These are phyloP conservation scores for Bombus ignitus DNA, from an alignment of 1,140 invertebrate genomes.

Conservation along the genomic window DNA sequence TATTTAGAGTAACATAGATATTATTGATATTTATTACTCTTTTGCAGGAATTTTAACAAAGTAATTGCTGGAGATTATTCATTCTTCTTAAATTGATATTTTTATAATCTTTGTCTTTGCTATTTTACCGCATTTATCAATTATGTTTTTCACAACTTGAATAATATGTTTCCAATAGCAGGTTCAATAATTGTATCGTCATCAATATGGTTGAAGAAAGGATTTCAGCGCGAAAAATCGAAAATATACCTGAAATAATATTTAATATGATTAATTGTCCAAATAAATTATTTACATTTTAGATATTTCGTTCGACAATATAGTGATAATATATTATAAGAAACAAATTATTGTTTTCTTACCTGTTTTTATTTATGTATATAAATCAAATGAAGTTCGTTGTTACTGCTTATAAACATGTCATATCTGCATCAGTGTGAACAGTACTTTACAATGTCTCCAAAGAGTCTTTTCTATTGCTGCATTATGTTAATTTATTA, in stretches of 20 bases:
- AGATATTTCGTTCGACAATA: background rate
- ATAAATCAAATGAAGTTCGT: background rate
- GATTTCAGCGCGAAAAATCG: background rate
- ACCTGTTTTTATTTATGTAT: background rate
- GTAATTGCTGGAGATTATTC: background rate
- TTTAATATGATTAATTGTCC: background rate
- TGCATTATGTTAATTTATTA: constrained; percentile 54
- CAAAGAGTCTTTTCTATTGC: background rate
- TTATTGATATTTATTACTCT: background rate
- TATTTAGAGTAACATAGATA: background rate
- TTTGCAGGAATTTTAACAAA: background rate
- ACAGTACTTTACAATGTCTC: constrained; percentile 34
- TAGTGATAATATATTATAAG: background rate
- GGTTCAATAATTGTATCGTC: background rate
- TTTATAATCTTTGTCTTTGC: background rate
- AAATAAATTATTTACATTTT: background rate
- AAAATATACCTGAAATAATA: background rate
- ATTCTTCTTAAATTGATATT: background rate
- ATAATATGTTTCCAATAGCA: background rate
- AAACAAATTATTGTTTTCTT: background rate
- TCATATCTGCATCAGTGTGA: constrained; percentile 8
- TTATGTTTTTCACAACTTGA: background rate
- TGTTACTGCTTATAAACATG: background rate
- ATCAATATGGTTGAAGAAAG: constrained; percentile 22
- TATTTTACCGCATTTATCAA: background rate